Base-by-base conservation (phyloP, 2,797 vertebrate genomes). In the Pangasius sanitwongsei region DNA sequence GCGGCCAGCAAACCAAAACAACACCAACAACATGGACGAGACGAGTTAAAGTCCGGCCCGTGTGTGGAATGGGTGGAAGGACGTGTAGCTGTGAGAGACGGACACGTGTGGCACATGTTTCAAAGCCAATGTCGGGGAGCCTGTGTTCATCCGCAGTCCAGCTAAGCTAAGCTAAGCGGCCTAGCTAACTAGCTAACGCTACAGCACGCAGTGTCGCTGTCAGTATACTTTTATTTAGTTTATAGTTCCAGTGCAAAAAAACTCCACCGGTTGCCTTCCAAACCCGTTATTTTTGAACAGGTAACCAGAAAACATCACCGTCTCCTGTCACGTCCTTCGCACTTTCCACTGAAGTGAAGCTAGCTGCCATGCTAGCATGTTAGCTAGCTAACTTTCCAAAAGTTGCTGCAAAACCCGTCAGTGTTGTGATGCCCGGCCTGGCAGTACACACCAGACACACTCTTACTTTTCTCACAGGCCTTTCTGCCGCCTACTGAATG, bases 71-170 rank as follows among this genome's bases (percentile, higher is more conserved):
- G 91, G 90, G 86, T 87, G 88, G 89, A 89, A 89, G 92, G 74
- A 85, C 70, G n/a, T 85, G 78, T 81, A 89, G 77, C 18, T 83
- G 4, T 90, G 84, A 69, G 89, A 84, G 57, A 92, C 92, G 93
- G 93, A 93, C 89, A 61, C 85, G 11, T 53, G 78, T 82, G 90
- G 80, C 20, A 83, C 70, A 86, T 91, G 91, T 91, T 85, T 92
- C 8, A 65, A 85, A 83, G 90, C 92, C 91, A 92, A 93, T 95
- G 95, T 93, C 91, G 91, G 92, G 88, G 67, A 92, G 86, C 91
- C 87, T 89, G 81, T 90, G 91, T 92, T 93, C 92, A 92, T 37
- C 83, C 83, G 91, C 89, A 90, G 88, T 91, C 93, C 93, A 92
- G 84, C 93, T 93, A 93, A 44, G 50, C 85, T 90, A 93, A 90